Evolutionary conservation across 2,797 vertebrate species (phyloP), one percentile per base, ranked within the genome.

Genomic region (Aythya fuligula): DNA sequence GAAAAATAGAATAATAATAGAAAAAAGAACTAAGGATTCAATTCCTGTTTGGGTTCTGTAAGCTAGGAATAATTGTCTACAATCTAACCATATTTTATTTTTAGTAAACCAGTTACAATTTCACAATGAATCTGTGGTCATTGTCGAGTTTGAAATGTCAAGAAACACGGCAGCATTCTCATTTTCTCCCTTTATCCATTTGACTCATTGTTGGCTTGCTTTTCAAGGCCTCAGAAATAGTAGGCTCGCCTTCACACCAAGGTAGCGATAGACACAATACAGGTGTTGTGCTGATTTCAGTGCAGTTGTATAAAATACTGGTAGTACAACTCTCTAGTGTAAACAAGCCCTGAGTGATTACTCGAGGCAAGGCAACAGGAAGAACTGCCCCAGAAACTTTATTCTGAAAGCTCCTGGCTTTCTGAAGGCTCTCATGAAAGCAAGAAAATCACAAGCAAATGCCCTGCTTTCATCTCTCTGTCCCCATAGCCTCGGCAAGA

Each of bases 351-450:
- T 3, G 54, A 93, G 91, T 65, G 71, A 79, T 94, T 92, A 65
- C 90, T 87, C 45, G 67, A 84, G 93, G 85, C 83, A 86, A 95
- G 73, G 89, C 85, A 91, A 81, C 93, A 96, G 91, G 94, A 95
- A 94, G 87, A 96, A 56, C 91, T 92, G 90, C 67, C 93, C 67
- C 85, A 88, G 85, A 90, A 87, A 70, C 89, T 94, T 94, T 89
- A 75, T 72, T 91, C 79, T 0, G 0, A 67, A 74, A 54, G 56
- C 66, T 90, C 56, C 88, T 25, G 66, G 0, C 0, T 49, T 93
- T 66, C 70, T 73, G 72, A 87, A 90, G 73, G 87, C 81, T 64
- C 43, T 45, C 0, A 0, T 62, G 80, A 51, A 85, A 77, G 82
- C 75, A 28, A 0, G 51, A 0, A 9, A 10, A 6, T 6, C 28